Evolutionary conservation across 2,113 vertebrate genomes (phyloP).

Genomic region (Mobula hypostoma): DNA sequence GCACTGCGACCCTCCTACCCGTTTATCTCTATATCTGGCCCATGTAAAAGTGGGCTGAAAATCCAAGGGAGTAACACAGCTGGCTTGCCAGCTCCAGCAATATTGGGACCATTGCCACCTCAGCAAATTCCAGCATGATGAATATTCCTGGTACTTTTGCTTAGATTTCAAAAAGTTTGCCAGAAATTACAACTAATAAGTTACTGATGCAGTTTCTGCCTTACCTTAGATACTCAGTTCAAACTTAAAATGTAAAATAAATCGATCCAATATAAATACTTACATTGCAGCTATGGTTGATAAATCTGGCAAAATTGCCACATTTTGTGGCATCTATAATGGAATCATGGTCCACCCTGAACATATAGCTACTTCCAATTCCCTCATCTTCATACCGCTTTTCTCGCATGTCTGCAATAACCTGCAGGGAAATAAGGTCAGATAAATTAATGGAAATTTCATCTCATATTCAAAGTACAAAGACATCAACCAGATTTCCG

Average conservation of each 20-base stretch:
- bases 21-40: too few relatives aligned
- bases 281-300: constrained; percentile 99
- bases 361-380: constrained; percentile 99
- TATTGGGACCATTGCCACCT: too few relatives aligned
- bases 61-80: too few relatives aligned
- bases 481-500: background rate
- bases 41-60: too few relatives aligned
- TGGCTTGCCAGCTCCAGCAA: too few relatives aligned
- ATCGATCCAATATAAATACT: constrained; percentile 50
- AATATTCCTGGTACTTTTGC: background rate
- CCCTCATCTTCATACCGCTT: constrained; percentile 95
- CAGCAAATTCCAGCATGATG: background rate
- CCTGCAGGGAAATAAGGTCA: constrained; percentile 54
- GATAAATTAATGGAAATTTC: background rate
- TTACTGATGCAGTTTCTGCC: background rate
- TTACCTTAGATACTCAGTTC: background rate
- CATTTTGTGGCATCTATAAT: constrained; percentile 98
- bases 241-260: background rate
- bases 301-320: constrained; percentile 94
- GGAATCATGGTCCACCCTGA: constrained; percentile 95
- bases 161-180: background rate
- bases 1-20: too few relatives aligned
- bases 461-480: background rate
- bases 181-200: background rate
- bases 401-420: constrained; percentile 97